Percentiles rank a stretch among this genome's conserved stretches.
phyloP scores from a whole-genome alignment of 1,140 invertebrate genomes.

The Eriocheir sinensis region DNA sequence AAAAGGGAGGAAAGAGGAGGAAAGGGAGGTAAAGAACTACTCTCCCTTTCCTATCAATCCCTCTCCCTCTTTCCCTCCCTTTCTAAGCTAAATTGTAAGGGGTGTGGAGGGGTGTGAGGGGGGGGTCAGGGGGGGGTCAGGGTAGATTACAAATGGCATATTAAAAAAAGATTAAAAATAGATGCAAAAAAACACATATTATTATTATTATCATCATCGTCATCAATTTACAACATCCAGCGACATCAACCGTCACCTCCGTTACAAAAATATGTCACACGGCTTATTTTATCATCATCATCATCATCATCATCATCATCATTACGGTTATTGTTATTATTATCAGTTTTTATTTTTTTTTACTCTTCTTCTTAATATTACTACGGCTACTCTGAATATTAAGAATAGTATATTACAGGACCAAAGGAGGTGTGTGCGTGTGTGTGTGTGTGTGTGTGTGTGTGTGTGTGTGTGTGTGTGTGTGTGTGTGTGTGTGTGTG shows the following conservation, averaged over 20 bases:
- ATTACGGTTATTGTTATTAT: background rate
- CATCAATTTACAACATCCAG: too few species aligned
- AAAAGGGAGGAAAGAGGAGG: background rate
- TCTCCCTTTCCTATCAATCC: background rate
- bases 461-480: background rate
- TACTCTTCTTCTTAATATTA: background rate
- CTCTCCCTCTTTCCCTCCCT: too few species aligned
- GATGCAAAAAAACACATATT: background rate
- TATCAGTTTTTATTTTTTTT: background rate
- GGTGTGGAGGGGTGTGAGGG: too few species aligned
- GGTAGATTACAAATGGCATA: background rate
- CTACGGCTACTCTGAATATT: background rate
- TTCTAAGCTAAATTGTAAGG: background rate
- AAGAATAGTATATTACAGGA: background rate
- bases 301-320: conserved; percentile 11
- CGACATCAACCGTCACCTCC: background rate
- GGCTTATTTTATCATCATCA: conserved; percentile 11
- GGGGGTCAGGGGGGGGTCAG: too few species aligned
- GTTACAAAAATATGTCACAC: conserved; percentile 16
- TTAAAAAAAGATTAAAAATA: conserved; percentile 4
- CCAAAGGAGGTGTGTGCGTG: background rate
- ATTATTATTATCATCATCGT: too few species aligned
- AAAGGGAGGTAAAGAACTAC: background rate
- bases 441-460: conserved; percentile 28
- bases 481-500: conserved; percentile 30